Percentiles rank a stretch among this genome's conserved stretches.
Evolutionary conservation across 2,113 vertebrate genomes (phyloP).

Genomic region (Lophochroa leadbeateri): DNA sequence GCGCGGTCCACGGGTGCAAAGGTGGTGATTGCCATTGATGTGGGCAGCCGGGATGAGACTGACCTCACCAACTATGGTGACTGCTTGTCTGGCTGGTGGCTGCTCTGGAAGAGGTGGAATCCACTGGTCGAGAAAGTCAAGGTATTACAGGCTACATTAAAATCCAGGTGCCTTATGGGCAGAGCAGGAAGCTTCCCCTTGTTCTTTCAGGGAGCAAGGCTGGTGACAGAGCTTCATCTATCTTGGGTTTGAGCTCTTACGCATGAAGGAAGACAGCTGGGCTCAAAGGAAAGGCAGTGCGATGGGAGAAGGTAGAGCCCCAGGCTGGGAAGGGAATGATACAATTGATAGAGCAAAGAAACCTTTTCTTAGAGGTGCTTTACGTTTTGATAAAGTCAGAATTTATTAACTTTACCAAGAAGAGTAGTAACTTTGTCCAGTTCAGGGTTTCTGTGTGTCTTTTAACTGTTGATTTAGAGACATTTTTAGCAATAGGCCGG

Average conservation of each 20-base stretch:
- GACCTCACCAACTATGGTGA: slow-evolving; percentile 93
- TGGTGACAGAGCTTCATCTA: fast-evolving
- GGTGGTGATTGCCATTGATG: slow-evolving; percentile 90
- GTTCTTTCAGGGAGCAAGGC: neutral
- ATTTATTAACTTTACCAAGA: neutral
- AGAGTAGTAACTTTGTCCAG: neutral
- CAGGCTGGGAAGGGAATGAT: neutral
- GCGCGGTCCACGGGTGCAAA: slow-evolving; percentile 91
- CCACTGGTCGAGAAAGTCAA: slow-evolving; percentile 88
- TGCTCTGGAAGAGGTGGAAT: slow-evolving; percentile 94
- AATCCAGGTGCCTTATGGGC: neutral
- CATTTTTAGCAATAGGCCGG: neutral
- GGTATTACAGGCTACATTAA: slow-evolving; percentile 51
- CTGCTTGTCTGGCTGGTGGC: slow-evolving; percentile 91
- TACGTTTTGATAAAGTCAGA: neutral
- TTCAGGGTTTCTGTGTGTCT: neutral
- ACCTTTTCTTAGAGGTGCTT: neutral
- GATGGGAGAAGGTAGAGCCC: neutral
- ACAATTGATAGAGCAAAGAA: neutral
- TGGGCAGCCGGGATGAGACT: slow-evolving; percentile 89
- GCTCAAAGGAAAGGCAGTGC: neutral
- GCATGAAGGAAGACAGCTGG: fast-evolving
- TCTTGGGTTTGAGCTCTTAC: neutral
- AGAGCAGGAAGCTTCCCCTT: neutral
- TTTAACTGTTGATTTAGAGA: neutral